Evolutionary conservation across 2,113 vertebrate species (phyloP), one percentile per base, ranked within the genome.

Genomic region (Nothobranchius kuhntae): DNA sequence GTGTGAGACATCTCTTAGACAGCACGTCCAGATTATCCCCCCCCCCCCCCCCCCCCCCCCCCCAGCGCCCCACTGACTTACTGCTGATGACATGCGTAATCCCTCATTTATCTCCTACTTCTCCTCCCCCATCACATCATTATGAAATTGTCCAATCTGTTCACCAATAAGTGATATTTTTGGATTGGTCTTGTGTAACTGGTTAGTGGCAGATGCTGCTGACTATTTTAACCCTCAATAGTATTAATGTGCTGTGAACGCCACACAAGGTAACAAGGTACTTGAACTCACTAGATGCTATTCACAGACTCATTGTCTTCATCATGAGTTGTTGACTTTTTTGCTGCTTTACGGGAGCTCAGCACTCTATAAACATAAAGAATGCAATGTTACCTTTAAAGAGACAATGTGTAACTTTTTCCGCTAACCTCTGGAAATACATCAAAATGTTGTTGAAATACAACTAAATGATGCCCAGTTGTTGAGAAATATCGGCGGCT

Each of bases 1-100:
- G 48, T 45, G 57, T 69, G 64, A 73, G 62, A 71, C 66, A 47
- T 50, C 45, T 58, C 48, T 58, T 59, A 56, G 66, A 36, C n/a
- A 15, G 45, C 51, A 47, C 9, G 71, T 80, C 87, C 89, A 91
- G 90, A 90, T 91, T 91, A 85, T 85, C 83, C 40, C 44, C 62
- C 53, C 65, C 66, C 21, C 40, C 65, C 81, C 71, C 84, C 73
- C 55, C 68, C 46, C 13, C 75, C 52, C 68, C 70, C 81, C 73
- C 47, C 79, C 65, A 62, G 71, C 65, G 71, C 61, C 61, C 83
- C 68, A 80, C 79, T 89, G 75, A 83, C 78, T 85, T 62, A 78
- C 75, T 83, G 65, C 72, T 70, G 74, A 61, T 78, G 68, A 81
- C 72, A 70, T 24, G 30, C 73, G 62, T 83, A 88, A 87, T 89